phyloP scores from a whole-genome alignment of 1,140 invertebrate species.

The Trachelipus rathkii region DNA sequence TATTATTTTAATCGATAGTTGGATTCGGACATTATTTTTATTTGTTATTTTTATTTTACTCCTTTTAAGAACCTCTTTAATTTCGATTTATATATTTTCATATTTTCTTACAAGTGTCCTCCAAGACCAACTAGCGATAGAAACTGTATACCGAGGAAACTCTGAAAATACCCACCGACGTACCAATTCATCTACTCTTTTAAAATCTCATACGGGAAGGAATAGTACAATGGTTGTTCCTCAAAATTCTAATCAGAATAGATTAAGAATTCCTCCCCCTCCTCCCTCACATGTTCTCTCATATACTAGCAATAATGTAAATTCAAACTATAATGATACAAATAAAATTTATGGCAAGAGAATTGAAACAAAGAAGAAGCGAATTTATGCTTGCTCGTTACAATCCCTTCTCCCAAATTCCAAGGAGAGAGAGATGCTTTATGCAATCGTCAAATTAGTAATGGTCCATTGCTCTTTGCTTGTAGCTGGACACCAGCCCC shows the following conservation, averaged over 20 bases:
- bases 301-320: background rate
- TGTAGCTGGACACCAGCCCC: background rate
- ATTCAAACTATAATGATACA: background rate
- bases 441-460: background rate
- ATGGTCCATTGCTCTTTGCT: background rate
- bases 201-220: background rate
- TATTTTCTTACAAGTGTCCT: background rate
- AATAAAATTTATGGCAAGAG: background rate
- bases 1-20: no score
- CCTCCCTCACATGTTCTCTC: no score
- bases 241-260: no score
- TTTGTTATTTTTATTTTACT: no score
- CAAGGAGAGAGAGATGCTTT: background rate
- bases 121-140: background rate
- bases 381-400: background rate
- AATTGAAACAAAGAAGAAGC: background rate
- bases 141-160: background rate
- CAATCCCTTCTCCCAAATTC: background rate
- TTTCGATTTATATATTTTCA: no score
- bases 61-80: no score
- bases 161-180: background rate
- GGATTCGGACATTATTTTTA: no score
- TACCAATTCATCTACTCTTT: background rate
- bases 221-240: no score
- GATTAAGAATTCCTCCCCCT: no score